Conservation (phyloP, 1,140 invertebrate species). For the Calliphora vicina region DNA sequence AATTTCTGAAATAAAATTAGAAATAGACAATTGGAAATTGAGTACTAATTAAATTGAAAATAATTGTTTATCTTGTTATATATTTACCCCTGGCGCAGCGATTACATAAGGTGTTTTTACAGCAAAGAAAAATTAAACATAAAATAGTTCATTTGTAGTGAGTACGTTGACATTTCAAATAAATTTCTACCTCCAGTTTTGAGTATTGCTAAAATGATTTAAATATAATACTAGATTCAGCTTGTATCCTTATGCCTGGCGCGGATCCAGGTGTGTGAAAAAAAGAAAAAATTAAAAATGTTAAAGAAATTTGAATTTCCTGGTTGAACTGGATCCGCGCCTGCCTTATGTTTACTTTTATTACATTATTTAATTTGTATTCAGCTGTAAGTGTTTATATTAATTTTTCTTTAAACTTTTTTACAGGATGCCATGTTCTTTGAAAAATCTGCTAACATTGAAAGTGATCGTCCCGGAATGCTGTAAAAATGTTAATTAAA, state of each 20-base stretch:
- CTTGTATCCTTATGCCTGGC: no score
- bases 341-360: not conserved
- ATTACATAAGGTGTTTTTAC: not conserved
- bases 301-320: no score
- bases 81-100: not conserved
- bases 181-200: no score
- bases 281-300: no score
- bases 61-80: no score
- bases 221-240: no score
- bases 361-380: not conserved
- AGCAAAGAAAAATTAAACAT: not conserved
- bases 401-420: constrained; percentile 41
- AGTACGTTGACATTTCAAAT: not conserved
- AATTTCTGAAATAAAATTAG: no score
- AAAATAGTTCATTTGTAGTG: not conserved
- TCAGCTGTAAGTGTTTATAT: not conserved
- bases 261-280: no score
- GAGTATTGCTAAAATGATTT: not conserved
- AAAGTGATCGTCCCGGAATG: constrained; percentile 59
- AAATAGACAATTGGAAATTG: no score
- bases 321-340: no score
- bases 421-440: constrained; percentile 82
- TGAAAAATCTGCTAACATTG: constrained; percentile 65
- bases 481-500: constrained; percentile 38
- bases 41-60: no score